These are phyloP conservation scores for Tenthredo livida DNA, from an alignment of 2,888 invertebrate genomes.

Conservation along the genomic window DNA sequence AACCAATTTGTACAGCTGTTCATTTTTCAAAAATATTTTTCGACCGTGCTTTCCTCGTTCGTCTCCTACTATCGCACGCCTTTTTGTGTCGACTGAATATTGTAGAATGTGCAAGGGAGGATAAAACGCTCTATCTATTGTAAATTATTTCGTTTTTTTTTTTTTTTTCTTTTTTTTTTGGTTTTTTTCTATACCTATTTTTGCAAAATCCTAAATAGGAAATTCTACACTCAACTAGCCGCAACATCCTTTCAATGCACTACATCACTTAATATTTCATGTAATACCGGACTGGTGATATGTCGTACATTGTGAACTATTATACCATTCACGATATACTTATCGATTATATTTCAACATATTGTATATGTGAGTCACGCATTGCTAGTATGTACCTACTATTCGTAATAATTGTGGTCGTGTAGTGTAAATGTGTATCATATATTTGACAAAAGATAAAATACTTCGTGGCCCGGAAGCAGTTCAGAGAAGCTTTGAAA, in stretches of 20 bases:
- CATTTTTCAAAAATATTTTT: neutral
- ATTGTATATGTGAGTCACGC: neutral
- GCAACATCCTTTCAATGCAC: neutral
- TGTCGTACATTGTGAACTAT: conserved; percentile 8
- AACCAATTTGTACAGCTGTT: neutral
- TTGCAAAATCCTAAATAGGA: neutral
- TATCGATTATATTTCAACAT: neutral
- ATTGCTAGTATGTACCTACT: conserved; percentile 19
- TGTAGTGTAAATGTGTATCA: conserved; percentile 48
- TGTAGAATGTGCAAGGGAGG: conserved; percentile 27
- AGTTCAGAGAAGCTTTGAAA: conserved; percentile 95
- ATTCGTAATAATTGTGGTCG: conserved; percentile 23
- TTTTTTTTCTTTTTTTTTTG: neutral
- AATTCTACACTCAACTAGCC: neutral
- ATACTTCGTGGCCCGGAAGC: conserved; percentile 93
- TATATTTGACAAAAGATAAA: conserved; percentile 81
- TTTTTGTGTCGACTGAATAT: conserved; percentile 26
- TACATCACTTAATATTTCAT: conserved; percentile 4
- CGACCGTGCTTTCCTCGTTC: neutral
- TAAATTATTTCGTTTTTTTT: neutral
- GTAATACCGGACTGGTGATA: neutral
- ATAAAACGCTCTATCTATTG: neutral
- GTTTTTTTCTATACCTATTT: neutral
- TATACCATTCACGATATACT: neutral
- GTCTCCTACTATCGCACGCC: neutral